phyloP scores from a whole-genome alignment of 2,797 vertebrate genomes.

The Neosilurus mollespiculum region DNA sequence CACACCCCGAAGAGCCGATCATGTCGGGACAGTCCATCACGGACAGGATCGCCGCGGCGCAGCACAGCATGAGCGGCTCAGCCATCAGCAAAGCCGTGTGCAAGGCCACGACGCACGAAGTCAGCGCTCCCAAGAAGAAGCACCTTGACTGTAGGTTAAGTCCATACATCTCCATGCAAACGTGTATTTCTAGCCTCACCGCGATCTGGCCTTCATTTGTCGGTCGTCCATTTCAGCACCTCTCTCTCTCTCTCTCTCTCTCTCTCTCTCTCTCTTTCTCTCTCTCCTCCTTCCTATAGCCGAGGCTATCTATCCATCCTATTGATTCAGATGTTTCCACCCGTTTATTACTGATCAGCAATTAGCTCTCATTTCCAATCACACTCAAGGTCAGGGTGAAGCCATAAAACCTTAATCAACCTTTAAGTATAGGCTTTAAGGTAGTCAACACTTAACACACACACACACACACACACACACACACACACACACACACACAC shows the following conservation, averaged over 20 bases:
- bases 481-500: neutral
- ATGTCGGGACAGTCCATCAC: slow-evolving; percentile 93
- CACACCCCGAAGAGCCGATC: slow-evolving; percentile 25
- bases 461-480: neutral
- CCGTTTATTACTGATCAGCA: slow-evolving; percentile 17
- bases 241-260: neutral
- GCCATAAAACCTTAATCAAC: slow-evolving; percentile 1
- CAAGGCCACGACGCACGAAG: slow-evolving; percentile 88
- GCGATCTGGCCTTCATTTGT: slow-evolving; percentile 14
- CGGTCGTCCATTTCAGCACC: neutral
- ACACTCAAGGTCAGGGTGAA: slow-evolving; percentile 53
- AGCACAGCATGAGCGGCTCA: slow-evolving; percentile 93
- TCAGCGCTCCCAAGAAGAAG: slow-evolving; percentile 87
- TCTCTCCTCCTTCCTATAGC: neutral
- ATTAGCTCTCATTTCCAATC: slow-evolving; percentile 44
- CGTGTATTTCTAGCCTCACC: slow-evolving; percentile 19
- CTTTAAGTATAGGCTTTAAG: neutral
- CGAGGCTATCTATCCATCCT: neutral
- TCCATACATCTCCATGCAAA: slow-evolving; percentile 29
- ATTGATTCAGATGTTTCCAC: slow-evolving; percentile 16
- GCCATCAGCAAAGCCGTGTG: slow-evolving; percentile 87
- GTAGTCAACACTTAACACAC: neutral
- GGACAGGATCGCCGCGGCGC: slow-evolving; percentile 89
- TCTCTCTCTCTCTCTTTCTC: neutral
- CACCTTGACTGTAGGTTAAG: slow-evolving; percentile 89